Evolutionary conservation across 1,140 invertebrate species (phyloP), one percentile per base, ranked within the genome.

Genomic region (Drosophila baimaii): DNA sequence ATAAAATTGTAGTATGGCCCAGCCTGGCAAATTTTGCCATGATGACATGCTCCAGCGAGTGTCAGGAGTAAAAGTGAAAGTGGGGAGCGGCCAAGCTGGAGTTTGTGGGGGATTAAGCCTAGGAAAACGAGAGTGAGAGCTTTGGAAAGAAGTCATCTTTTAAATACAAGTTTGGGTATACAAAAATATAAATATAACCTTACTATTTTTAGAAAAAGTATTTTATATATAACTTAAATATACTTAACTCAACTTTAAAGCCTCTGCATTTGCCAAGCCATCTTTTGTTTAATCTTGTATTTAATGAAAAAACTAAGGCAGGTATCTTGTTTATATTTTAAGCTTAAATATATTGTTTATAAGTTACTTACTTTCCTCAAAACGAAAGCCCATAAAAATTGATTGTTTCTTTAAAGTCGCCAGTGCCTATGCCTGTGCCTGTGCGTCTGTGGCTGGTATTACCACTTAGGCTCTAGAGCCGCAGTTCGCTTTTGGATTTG

Each of bases 51-150:
- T 79, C 75, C 54, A 86, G 25, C 82, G 80, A 47, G 55, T 31
- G 44, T 19, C 71, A 59, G 73, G 43, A 77, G 57, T 23, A 54
- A 86, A 86, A 86, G 82, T 86, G 84, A 86, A 86, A 86, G 82
- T 83, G 51, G 35, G 35, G 66, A 49, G 73, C n/a, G 49, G 46
- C 46, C 31, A 21, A 13, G 33, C n/a, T 47, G 31, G 21, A 41
- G 33, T 25, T 70, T 43, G 13, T 29, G 31, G 21, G 9, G 21
- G 15, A n/a, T 39, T 23, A 35, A 15, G 2, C 2, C 13, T 10
- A 23, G 51, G 19, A 6, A 10, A 1, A 21, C 7, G 13, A n/a
- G 6, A 17, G 8, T 2, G 4, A 10, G 8, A 35, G 10, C 29
- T 52, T 4, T 5, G 12, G 4, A 15, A 9, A 21, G 29, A 3